Evolutionary conservation across 2,797 vertebrate genomes (phyloP).

Genomic region (Steatocranus sp.): DNA sequence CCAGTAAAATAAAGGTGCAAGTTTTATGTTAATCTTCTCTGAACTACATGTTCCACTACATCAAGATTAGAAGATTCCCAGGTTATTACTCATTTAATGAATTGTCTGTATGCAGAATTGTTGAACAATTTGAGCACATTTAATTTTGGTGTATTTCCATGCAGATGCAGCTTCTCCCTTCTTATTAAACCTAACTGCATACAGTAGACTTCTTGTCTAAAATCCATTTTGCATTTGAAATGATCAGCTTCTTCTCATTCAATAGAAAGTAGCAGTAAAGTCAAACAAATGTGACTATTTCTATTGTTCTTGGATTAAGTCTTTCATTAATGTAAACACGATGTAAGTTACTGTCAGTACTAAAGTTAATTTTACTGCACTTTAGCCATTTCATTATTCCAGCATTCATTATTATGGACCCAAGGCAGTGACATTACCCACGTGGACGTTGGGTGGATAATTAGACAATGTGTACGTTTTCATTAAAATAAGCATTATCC

Average conservation of each 20-base stretch:
- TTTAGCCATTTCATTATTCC: not conserved
- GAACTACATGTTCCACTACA: not conserved
- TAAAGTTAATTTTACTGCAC: not conserved
- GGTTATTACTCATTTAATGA: not conserved
- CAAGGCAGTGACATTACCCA: not conserved
- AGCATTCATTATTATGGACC: not conserved
- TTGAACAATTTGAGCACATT: not conserved
- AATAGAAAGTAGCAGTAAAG: not conserved
- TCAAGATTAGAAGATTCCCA: not conserved
- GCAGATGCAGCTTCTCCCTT: not conserved
- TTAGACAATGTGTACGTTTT: not conserved
- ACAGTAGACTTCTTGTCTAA: not conserved
- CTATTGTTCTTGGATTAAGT: not conserved
- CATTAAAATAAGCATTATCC: not conserved
- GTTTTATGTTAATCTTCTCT: not conserved
- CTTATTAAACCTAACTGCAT: not conserved
- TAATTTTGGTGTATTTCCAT: not conserved
- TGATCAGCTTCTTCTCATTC: not conserved
- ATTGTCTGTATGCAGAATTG: not conserved
- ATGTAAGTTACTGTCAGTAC: not conserved
- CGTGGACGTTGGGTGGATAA: not conserved
- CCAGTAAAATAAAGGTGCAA: not conserved
- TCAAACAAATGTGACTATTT: not conserved
- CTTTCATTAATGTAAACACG: not conserved
- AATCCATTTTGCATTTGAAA: not conserved